Evolutionary conservation across 2,113 vertebrate genomes (phyloP).

Genomic region (Acanthochromis polyacanthus): DNA sequence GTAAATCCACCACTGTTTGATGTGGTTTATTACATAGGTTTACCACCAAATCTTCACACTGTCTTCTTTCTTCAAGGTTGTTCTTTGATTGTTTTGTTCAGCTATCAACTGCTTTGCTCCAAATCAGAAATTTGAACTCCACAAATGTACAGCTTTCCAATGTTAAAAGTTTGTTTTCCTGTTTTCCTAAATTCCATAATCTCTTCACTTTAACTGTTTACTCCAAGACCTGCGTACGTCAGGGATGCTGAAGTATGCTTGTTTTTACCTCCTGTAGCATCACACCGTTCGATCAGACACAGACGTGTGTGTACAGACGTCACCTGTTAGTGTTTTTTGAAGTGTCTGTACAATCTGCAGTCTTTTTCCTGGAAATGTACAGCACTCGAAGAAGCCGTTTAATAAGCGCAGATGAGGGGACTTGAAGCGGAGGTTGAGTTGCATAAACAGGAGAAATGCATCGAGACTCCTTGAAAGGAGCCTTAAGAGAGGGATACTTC

Average conservation of each 20-base stretch:
- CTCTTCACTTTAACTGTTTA: conserved; percentile 4
- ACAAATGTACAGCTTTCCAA: not conserved
- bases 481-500: conserved; percentile 31
- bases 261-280: conserved; percentile 42
- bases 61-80: not conserved
- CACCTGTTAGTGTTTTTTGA: conserved; percentile 58
- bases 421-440: conserved; percentile 59
- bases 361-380: conserved; percentile 71
- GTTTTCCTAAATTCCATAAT: not conserved
- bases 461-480: conserved; percentile 50
- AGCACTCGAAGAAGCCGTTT: conserved; percentile 62
- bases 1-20: not conserved
- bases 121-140: no score
- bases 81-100: not conserved
- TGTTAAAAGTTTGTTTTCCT: not conserved
- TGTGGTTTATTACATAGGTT: not conserved
- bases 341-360: conserved; percentile 48
- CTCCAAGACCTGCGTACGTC: not conserved
- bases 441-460: conserved; percentile 54
- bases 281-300: conserved; percentile 42
- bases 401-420: conserved; percentile 63
- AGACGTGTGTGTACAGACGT: conserved; percentile 53
- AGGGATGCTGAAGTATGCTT: conserved; percentile 30
- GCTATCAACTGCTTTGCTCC: no score
- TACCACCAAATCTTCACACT: not conserved